A percentile compares a stretch with the other conserved stretches of the same genome.
These are phyloP conservation scores for Belonocnema kinseyi DNA, from an alignment of 1,140 invertebrate species.

Conservation along the genomic window DNA sequence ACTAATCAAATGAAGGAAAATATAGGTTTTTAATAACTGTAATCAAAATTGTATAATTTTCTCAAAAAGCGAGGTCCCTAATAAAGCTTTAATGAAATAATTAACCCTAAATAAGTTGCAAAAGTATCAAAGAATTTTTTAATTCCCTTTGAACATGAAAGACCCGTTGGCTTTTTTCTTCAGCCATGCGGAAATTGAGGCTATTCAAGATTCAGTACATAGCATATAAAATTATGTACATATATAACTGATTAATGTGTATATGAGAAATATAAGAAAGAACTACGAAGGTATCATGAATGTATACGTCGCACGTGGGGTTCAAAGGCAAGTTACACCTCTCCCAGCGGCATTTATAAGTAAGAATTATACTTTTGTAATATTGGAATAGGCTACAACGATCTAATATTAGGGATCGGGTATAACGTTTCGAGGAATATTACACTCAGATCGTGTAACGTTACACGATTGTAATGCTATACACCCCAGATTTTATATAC, in stretches of 20 bases:
- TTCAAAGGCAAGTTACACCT: slow-evolving; percentile 37
- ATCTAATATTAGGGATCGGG: slow-evolving; percentile 35
- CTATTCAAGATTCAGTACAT: neutral
- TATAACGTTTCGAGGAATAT: slow-evolving; percentile 55
- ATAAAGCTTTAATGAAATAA: too few relatives aligned
- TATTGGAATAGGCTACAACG: slow-evolving; percentile 35
- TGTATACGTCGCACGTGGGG: slow-evolving; percentile 34
- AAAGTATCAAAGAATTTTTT: neutral
- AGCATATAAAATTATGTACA: neutral
- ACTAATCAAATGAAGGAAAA: too few relatives aligned
- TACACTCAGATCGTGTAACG: slow-evolving; percentile 59
- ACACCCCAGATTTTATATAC: slow-evolving; percentile 42
- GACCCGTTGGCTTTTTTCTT: slow-evolving; percentile 6
- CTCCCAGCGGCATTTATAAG: slow-evolving; percentile 40
- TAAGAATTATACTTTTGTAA: slow-evolving; percentile 57
- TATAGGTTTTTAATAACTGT: too few relatives aligned
- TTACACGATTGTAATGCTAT: slow-evolving; percentile 52
- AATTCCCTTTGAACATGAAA: neutral
- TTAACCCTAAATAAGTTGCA: neutral
- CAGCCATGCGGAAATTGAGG: neutral
- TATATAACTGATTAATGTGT: neutral
- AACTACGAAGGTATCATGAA: neutral
- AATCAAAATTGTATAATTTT: too few relatives aligned
- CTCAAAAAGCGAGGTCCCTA: too few relatives aligned
- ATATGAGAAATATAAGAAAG: neutral